Evolutionary conservation across 2,113 vertebrate genomes (phyloP), one percentile per base, ranked within the genome.

Genomic region (Nesoenas mayeri): DNA sequence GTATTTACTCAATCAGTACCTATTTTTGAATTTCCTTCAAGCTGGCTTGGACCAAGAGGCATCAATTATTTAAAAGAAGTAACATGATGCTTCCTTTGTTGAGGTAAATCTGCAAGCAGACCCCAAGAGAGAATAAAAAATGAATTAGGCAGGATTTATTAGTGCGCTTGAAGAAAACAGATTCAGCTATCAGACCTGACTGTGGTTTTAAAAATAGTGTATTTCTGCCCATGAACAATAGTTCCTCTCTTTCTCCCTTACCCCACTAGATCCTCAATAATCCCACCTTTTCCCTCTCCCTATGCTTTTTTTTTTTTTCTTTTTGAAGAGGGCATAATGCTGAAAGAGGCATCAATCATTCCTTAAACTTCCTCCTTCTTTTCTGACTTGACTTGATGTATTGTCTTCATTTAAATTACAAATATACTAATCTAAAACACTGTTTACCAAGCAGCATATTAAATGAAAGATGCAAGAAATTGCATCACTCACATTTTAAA

Each of bases 61-160:
- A 99, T 99, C 99, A 99, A 99, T 99, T 99, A 99, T 99, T 99
- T 99, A 99, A 98, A 97, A 98, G 98, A 98, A 98, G 99, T 99
- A 99, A 99, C 98, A 98, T 97, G 99, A 99, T 98, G 99, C 99
- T 99, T 99, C 99, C 99, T 99, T 99, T 99, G 99, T 99, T 98
- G 98, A 99, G 97, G 98, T 98, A 99, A 99, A 99, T 98, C 99
- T 98, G 98, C 98, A 98, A 98, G 98, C 98, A 98, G 98, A 98
- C 98, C 99, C 99, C 98, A 93, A 97, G 99, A 99, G 99, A 99
- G 98, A 98, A 99, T 98, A 98, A 98, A 99, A 99, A 99, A 99
- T 99, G 99, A 99, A 99, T 99, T 99, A 99, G 98, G 98, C 98
- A 98, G 98, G 99, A 99, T 99, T 99, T 99, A 99, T 99, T 99